These are phyloP conservation scores for Andrena haemorrhoa DNA, from an alignment of 2,888 invertebrate genomes.

Conservation along the genomic window DNA sequence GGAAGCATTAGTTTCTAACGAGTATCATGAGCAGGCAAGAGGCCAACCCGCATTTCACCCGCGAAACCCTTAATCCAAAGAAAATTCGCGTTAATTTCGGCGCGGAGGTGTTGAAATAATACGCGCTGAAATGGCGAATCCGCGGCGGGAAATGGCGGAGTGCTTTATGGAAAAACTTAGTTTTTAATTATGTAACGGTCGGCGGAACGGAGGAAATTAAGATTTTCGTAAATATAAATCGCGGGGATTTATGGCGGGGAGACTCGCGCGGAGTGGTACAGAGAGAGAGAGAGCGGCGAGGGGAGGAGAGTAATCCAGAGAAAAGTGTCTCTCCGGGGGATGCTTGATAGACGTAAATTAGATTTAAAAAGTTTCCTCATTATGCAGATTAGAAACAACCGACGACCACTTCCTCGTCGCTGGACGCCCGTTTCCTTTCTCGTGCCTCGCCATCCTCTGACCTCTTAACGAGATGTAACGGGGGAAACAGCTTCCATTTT, in stretches of 20 bases:
- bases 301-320: slow-evolving; percentile 30
- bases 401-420: slow-evolving; percentile 1
- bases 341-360: slow-evolving; percentile 59
- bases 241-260: slow-evolving; percentile 31
- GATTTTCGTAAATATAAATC: slow-evolving; percentile 58
- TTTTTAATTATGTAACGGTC: slow-evolving; percentile 52
- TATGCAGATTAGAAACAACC: slow-evolving; percentile 58
- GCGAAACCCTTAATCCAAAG: slow-evolving; percentile 2
- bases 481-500: background rate
- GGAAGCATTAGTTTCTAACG: slow-evolving; percentile 25
- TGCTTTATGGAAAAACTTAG: slow-evolving; percentile 40
- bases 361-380: slow-evolving; percentile 62
- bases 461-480: slow-evolving; percentile 36
- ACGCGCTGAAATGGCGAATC: slow-evolving; percentile 16
- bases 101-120: slow-evolving; percentile 14
- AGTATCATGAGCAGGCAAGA: background rate
- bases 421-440: slow-evolving; percentile 12
- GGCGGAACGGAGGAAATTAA: slow-evolving; percentile 43
- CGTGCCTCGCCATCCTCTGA: background rate
- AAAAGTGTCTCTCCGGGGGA: slow-evolving; percentile 23
- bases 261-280: background rate
- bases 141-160: background rate
- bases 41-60: background rate
- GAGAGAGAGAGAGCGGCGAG: background rate
- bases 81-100: slow-evolving; percentile 21